Evolutionary conservation across 2,797 vertebrate species (phyloP).

Genomic region (Enteromius argenteus): DNA sequence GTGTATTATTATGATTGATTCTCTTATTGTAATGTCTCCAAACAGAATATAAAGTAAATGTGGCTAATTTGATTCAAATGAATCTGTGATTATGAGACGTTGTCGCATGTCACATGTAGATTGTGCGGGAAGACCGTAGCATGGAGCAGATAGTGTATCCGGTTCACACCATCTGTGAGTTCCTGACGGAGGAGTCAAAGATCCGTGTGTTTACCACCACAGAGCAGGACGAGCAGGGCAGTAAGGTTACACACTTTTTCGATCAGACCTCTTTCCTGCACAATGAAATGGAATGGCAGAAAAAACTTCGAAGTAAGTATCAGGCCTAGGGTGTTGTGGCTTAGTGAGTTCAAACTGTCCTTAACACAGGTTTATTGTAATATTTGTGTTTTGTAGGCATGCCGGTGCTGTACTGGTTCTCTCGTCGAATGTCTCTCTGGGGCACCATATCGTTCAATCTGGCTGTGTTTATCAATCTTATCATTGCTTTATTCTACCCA

Average conservation of each 20-base stretch:
- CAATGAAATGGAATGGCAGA: slow-evolving; percentile 99
- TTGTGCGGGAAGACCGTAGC: slow-evolving; percentile 93
- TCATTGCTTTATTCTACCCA: slow-evolving; percentile 98
- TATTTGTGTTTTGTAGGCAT: slow-evolving; percentile 81
- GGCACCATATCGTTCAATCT: slow-evolving; percentile 98
- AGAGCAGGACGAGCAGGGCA: slow-evolving; percentile 97
- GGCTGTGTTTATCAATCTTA: slow-evolving; percentile 97
- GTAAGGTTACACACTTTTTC: slow-evolving; percentile 98
- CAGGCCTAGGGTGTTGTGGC: background rate
- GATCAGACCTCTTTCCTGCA: slow-evolving; percentile 94
- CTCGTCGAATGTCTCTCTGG: slow-evolving; percentile 95
- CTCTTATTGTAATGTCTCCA: background rate
- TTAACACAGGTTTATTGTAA: background rate
- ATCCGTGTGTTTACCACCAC: slow-evolving; percentile 91
- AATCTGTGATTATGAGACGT: background rate
- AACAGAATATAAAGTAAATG: background rate
- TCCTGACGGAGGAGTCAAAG: slow-evolving; percentile 94
- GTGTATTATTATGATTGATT: background rate
- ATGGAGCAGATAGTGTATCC: slow-evolving; percentile 99
- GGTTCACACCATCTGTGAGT: slow-evolving; percentile 93
- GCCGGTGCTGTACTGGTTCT: slow-evolving; percentile 97
- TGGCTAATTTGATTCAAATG: background rate
- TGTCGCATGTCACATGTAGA: slow-evolving; percentile 73
- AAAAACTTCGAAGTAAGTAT: slow-evolving; percentile 90
- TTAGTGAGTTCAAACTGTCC: background rate